Evolutionary conservation across 2,797 vertebrate genomes (phyloP), one percentile per base, ranked within the genome.

Genomic region (Selene dorsalis): DNA sequence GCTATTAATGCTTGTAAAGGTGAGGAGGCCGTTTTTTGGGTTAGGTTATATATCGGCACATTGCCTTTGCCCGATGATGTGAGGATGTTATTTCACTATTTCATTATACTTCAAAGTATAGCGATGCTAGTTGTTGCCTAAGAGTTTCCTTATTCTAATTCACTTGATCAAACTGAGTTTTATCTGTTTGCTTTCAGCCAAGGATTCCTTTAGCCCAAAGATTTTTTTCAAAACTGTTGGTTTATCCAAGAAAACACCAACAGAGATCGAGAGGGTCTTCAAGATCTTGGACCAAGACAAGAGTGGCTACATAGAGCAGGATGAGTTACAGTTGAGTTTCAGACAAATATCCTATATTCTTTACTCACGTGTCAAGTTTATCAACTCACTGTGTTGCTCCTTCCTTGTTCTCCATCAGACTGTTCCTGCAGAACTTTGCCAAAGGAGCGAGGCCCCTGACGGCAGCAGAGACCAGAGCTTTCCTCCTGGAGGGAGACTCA

Each of bases 1-100:
- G 96, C 97, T 65, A 94, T 98, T 69, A 95, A 93, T 63, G 96
- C 96, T 84, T 98, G 97, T 89, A 96, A 96, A 96, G 96, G 96
- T 98, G 90, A 94, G 65, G 68, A 4, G 16, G 11, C 1, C 12
- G 8, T 32, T n/a, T 16, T 43, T 43, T 2, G 45, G 45, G 8
- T 24, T 62, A 13, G 6, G 28, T 65, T 20, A 39, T 28, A 22
- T 39, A n/a, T 16, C 26, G 6, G 4, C 4, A 2, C 11, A 50
- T 4, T 50, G 70, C 3, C 30, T 11, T 43, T 13, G 12, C 38
- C n/a, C 4, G 5, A 41, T n/a, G 3, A 50, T 12, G 6, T 18
- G 6, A 35, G 77, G 55, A 26, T 26, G 73, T 35, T 58, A 11
- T 73, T 38, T 59, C 5, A 26, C 32, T 18, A 11, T 18, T 28